These are phyloP conservation scores for Drosophila persimilis DNA, from an alignment of 1,140 invertebrate species.

Conservation along the genomic window DNA sequence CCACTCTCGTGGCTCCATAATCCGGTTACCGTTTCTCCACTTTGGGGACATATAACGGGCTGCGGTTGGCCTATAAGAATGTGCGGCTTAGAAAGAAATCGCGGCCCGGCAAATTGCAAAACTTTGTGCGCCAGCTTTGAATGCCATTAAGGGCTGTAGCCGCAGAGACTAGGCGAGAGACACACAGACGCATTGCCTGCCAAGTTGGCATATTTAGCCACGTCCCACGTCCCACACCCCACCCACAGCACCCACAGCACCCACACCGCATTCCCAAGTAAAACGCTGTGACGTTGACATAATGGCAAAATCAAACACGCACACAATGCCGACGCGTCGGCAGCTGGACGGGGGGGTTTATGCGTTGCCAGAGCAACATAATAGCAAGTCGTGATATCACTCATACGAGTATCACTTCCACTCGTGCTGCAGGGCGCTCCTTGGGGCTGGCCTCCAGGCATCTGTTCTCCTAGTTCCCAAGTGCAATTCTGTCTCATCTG, in stretches of 20 bases:
- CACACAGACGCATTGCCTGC: conserved; percentile 1
- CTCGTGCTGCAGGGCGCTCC: no score
- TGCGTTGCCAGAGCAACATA: neutral
- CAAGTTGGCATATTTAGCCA: conserved; percentile 15
- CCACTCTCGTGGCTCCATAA: neutral
- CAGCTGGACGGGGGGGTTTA: neutral
- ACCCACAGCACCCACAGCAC: neutral
- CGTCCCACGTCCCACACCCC: neutral
- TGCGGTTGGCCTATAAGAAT: conserved; percentile 2
- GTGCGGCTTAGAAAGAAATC: conserved; percentile 54
- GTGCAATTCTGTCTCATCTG: no score
- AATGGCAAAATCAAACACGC: conserved; percentile 57
- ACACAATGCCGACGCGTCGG: conserved; percentile 8
- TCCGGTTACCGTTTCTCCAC: neutral
- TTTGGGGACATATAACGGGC: conserved; percentile 1
- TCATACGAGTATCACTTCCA: no score
- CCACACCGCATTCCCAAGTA: conserved; percentile 5
- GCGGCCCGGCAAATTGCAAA: conserved; percentile 64
- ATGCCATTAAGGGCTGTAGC: conserved; percentile 61
- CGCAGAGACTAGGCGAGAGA: conserved; percentile 1
- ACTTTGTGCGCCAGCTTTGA: conserved; percentile 61
- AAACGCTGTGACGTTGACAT: conserved; percentile 61
- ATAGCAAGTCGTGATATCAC: neutral
- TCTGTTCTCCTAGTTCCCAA: no score
- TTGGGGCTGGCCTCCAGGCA: no score